Evolutionary conservation across 2,888 invertebrate genomes (phyloP).

Genomic region (Buathra laborator): DNA sequence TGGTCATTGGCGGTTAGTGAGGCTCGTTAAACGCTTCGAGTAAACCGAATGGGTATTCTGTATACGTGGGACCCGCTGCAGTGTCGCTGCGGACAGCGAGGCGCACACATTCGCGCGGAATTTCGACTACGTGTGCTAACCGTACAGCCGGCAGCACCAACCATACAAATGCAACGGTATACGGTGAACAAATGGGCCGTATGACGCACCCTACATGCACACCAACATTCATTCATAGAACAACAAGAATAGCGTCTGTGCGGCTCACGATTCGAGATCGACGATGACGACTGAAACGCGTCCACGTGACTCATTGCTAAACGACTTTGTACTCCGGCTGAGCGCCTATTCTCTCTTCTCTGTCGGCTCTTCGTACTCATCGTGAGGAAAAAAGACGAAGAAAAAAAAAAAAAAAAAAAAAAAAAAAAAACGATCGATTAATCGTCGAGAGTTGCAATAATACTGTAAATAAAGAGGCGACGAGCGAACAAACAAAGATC

Average conservation of each 20-base stretch:
- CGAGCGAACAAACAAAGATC: not conserved
- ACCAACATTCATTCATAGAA: constrained; percentile 14
- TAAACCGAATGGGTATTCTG: constrained; percentile 14
- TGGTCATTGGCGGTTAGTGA: not conserved
- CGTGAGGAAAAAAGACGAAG: constrained; percentile 39
- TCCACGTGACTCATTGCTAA: constrained; percentile 37
- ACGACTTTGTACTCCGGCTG: constrained; percentile 34
- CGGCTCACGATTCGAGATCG: constrained; percentile 17
- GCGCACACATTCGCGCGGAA: not conserved
- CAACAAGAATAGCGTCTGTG: constrained; percentile 1
- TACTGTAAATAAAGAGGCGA: not conserved
- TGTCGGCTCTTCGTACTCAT: constrained; percentile 34
- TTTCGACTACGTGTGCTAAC: not conserved
- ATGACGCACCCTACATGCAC: constrained; percentile 22
- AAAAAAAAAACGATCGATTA: constrained; percentile 18
- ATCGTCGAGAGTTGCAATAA: not conserved
- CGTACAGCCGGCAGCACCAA: not conserved
- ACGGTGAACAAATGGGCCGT: constrained; percentile 24
- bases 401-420: constrained; percentile 14
- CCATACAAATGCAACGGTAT: constrained; percentile 10
- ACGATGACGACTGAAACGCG: constrained; percentile 28
- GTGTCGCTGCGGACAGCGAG: not conserved
- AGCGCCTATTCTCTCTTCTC: constrained; percentile 21
- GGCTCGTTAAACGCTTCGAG: constrained; percentile 1
- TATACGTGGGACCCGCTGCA: constrained; percentile 1